Conservation (phyloP, 1,140 invertebrate species). For the Sycobia sp. region DNA sequence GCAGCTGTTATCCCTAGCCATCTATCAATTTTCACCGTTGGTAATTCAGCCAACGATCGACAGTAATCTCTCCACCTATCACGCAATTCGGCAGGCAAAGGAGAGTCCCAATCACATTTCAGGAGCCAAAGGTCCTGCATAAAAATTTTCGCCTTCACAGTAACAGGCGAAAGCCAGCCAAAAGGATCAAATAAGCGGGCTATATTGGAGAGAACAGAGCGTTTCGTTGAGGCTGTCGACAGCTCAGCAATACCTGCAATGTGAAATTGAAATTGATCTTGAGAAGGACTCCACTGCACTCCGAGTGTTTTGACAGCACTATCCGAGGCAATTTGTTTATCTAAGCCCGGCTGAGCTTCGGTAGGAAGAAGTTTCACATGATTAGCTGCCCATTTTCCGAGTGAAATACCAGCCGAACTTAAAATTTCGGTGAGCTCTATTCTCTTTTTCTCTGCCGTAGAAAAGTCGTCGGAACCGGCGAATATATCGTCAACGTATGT, state of each 20-base stretch:
- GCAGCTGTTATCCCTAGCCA: not conserved
- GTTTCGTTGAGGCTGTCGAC: not conserved
- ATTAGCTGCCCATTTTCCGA: too few species aligned
- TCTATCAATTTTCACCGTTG: not conserved
- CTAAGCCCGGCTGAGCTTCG: too few species aligned
- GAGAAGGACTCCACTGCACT: not conserved
- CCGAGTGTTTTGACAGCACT: not conserved
- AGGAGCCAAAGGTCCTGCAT: not conserved
- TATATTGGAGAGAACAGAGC: slow-evolving; percentile 4
- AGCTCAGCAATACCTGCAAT: not conserved
- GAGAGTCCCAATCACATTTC: not conserved
- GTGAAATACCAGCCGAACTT: too few species aligned
- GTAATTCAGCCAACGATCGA: not conserved
- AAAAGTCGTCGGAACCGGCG: too few species aligned
- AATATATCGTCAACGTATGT: too few species aligned
- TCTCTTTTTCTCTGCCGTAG: too few species aligned
- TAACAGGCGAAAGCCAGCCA: slow-evolving; percentile 6
- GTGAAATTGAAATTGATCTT: not conserved
- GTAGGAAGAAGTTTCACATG: too few species aligned
- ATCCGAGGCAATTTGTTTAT: not conserved
- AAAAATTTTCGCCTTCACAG: slow-evolving; percentile 11
- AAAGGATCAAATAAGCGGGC: slow-evolving; percentile 16
- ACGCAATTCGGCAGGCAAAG: too few species aligned
- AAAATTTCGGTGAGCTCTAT: too few species aligned
- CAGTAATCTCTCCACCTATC: not conserved